These are phyloP conservation scores for Dallia pectoralis DNA, from an alignment of 2,797 vertebrate species.

Conservation along the genomic window DNA sequence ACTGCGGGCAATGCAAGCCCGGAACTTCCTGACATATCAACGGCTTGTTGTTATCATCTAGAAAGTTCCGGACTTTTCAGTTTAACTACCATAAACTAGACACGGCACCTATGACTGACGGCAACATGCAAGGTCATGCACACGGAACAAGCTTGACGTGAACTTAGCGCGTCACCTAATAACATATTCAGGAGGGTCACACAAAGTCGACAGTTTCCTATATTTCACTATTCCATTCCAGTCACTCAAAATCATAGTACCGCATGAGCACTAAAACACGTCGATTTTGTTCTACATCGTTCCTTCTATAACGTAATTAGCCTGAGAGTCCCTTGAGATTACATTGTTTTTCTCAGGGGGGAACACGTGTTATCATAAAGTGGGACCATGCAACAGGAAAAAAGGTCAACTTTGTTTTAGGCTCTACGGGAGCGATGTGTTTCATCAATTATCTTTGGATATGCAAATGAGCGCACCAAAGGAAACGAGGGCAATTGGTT, in stretches of 20 bases:
- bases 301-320: neutral
- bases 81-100: neutral
- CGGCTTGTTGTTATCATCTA: neutral
- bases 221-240: neutral
- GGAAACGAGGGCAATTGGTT: conserved; percentile 8
- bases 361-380: neutral
- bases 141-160: conserved; percentile 39
- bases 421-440: neutral
- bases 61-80: neutral
- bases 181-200: neutral
- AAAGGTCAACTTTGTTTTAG: conserved; percentile 2
- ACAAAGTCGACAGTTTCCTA: neutral
- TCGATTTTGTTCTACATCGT: neutral
- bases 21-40: neutral
- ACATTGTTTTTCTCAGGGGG: no score
- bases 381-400: conserved; percentile 6
- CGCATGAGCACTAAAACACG: neutral
- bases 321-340: neutral
- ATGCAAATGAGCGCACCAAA: neutral
- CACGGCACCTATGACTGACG: conserved; percentile 8
- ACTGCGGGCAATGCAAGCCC: neutral
- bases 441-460: neutral
- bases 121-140: conserved; percentile 56
- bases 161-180: conserved; percentile 1
- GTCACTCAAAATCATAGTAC: conserved; percentile 13